These are phyloP conservation scores for Pollenia labialis DNA, from an alignment of 2,888 invertebrate species.

Conservation along the genomic window DNA sequence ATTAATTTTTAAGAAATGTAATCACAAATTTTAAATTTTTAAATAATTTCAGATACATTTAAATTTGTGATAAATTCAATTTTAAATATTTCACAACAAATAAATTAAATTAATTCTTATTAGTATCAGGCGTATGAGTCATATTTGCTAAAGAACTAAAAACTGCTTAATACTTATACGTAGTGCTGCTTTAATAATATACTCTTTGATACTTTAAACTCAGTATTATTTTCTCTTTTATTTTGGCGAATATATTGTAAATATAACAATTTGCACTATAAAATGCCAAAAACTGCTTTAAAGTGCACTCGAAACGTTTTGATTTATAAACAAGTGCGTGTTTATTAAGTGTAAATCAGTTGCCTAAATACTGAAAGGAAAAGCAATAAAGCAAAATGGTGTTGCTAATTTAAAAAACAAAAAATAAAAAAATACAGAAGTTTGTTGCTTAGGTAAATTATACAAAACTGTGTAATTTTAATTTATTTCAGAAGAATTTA, in stretches of 20 bases:
- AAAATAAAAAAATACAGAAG: neutral
- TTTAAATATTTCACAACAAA: no score
- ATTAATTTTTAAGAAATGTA: conserved; percentile 25
- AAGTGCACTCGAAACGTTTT: no score
- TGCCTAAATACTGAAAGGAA: conserved; percentile 32
- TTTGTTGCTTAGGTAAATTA: no score
- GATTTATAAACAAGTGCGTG: conserved; percentile 36
- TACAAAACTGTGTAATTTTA: no score
- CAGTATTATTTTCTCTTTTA: no score
- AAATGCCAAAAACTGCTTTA: no score
- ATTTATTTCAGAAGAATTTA: no score
- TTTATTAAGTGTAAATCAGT: conserved; percentile 50
- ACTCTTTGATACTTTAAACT: no score
- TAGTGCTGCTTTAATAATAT: neutral
- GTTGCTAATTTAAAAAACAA: neutral
- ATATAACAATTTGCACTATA: no score
- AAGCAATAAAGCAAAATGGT: conserved; percentile 16
- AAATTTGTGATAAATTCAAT: no score
- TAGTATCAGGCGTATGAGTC: conserved; percentile 12
- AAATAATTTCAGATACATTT: neutral
- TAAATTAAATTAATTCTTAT: neutral
- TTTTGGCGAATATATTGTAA: no score
- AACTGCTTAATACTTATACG: conserved; percentile 19
- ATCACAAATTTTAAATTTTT: conserved; percentile 13
- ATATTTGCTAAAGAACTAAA: neutral